Evolutionary conservation across 2,113 vertebrate genomes (phyloP).

Genomic region (Phalacrocorax brasilianus): DNA sequence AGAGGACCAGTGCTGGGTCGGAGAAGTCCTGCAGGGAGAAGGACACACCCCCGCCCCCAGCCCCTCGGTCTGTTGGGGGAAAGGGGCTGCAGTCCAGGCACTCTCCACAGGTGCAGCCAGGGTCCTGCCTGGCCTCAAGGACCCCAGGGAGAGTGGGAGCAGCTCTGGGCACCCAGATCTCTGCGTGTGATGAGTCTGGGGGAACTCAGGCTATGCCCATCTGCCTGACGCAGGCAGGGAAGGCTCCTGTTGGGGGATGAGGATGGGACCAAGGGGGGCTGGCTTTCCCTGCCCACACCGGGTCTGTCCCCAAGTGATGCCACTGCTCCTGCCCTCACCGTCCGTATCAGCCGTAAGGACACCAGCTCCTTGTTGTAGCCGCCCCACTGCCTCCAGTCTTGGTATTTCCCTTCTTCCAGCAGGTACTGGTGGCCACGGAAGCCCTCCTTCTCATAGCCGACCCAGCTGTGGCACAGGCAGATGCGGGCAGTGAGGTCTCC

Average conservation of each 20-base stretch:
- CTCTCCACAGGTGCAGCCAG: fast-evolving
- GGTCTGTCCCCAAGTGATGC: fast-evolving
- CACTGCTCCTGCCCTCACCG: conserved; percentile 75
- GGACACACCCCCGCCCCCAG: neutral
- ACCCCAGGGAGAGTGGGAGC: neutral
- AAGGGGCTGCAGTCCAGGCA: fast-evolving
- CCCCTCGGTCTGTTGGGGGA: neutral
- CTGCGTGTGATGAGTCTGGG: neutral
- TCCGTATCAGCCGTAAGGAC: conserved; percentile 86
- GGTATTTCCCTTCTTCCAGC: conserved; percentile 94
- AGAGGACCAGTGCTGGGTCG: conserved; percentile 82
- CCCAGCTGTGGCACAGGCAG: conserved; percentile 81
- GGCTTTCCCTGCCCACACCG: neutral
- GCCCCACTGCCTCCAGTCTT: conserved; percentile 91
- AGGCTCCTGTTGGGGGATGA: neutral
- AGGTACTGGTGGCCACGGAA: conserved; percentile 95
- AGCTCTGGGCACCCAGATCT: neutral
- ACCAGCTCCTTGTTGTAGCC: conserved; percentile 81
- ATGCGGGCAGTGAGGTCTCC: neutral
- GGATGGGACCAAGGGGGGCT: neutral
- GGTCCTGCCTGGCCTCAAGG: neutral
- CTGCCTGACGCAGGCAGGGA: fast-evolving
- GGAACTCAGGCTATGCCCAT: neutral
- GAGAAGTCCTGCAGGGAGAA: conserved; percentile 82
- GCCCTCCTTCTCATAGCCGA: conserved; percentile 92